Conservation (phyloP, 2,888 invertebrate genomes). For the Trachelus tabidus region DNA sequence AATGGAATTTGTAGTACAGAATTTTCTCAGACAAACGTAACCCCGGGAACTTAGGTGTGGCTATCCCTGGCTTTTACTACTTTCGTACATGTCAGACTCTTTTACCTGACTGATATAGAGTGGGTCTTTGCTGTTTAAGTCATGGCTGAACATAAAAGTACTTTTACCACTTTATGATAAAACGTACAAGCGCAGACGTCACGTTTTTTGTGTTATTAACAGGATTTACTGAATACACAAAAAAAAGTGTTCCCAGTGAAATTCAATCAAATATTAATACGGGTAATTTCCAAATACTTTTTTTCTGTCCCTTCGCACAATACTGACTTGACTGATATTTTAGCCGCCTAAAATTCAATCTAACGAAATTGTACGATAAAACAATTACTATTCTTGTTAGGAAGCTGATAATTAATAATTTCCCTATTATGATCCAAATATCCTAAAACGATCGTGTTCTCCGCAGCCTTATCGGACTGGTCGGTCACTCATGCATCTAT, state of each 20-base stretch:
- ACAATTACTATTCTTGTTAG: not conserved
- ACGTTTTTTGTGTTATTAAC: not conserved
- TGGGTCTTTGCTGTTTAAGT: not conserved
- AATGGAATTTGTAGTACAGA: not conserved
- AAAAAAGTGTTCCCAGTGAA: not conserved
- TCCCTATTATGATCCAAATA: not conserved
- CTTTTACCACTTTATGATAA: not conserved
- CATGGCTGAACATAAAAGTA: not conserved
- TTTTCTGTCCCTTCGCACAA: not conserved
- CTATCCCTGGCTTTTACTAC: not conserved
- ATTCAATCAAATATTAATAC: not conserved
- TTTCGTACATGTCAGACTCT: not conserved
- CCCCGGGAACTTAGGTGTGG: not conserved
- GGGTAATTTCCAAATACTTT: not conserved
- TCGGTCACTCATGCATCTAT: not conserved
- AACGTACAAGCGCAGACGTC: not conserved
- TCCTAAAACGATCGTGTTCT: no score
- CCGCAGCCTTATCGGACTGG: no score
- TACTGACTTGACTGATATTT: not conserved
- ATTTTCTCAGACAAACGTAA: not conserved
- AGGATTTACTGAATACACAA: not conserved
- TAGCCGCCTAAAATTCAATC: not conserved
- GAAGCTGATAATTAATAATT: not conserved
- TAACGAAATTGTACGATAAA: not conserved
- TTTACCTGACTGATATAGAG: not conserved